Evolutionary conservation across 2,797 vertebrate genomes (phyloP).

Genomic region (Gymnoscopelus microlampas): DNA sequence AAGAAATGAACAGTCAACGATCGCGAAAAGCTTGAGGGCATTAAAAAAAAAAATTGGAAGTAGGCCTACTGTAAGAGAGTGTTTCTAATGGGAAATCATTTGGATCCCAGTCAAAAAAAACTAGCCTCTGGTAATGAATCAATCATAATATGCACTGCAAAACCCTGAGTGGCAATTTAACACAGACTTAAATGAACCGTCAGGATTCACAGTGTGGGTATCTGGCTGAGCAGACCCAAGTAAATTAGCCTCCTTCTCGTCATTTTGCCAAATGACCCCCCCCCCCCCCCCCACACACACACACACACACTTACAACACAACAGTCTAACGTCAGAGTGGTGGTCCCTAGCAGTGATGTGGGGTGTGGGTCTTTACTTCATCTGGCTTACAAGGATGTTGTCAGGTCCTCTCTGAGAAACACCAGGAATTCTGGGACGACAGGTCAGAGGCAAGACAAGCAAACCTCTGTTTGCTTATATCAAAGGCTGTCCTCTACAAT

Average conservation of each 20-base stretch:
- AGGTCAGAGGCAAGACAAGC: conserved; percentile 35
- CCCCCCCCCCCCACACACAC: neutral
- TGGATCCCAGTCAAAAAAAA: too few species aligned
- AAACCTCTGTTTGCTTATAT: conserved; percentile 31
- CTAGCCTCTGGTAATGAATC: too few species aligned
- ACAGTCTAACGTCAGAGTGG: conserved; percentile 24
- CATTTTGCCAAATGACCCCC: too few species aligned
- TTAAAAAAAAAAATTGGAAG: too few species aligned
- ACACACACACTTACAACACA: neutral
- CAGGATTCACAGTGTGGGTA: neutral
- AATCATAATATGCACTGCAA: too few species aligned
- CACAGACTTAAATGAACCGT: too few species aligned
- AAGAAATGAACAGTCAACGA: too few species aligned
- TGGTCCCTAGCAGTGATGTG: conserved; percentile 29
- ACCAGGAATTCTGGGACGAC: conserved; percentile 34
- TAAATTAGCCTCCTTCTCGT: too few species aligned
- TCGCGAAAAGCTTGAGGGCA: too few species aligned
- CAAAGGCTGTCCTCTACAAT: conserved; percentile 17
- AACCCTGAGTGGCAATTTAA: too few species aligned
- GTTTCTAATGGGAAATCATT: too few species aligned
- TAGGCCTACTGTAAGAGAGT: too few species aligned
- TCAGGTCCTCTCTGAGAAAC: conserved; percentile 21
- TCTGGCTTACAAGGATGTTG: neutral
- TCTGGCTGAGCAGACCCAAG: neutral
- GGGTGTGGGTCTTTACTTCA: conserved; percentile 5